phyloP scores from a whole-genome alignment of 2,113 vertebrate species.

The Leptodactylus fuscus region DNA sequence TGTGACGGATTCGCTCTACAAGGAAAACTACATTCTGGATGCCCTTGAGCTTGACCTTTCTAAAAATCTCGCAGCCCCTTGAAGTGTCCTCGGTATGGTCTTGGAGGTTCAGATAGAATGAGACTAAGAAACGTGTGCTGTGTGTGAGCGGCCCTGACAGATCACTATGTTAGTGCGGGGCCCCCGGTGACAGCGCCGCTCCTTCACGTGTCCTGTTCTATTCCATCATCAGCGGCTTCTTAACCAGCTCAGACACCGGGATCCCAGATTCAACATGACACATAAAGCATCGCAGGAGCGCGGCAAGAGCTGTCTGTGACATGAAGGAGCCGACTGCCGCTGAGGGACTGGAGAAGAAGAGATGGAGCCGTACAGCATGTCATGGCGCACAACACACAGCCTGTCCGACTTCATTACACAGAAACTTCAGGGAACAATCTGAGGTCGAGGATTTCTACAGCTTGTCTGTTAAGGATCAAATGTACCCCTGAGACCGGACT shows the following conservation, averaged over 20 bases:
- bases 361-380: background rate
- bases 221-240: conserved; percentile 26
- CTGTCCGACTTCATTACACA: conserved; percentile 21
- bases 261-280: conserved; percentile 52
- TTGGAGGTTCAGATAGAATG: background rate
- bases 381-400: background rate
- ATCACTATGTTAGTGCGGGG: conserved; percentile 18
- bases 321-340: conserved; percentile 11
- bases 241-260: background rate
- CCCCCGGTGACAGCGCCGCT: conserved; percentile 37
- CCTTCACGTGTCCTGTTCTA: conserved; percentile 4
- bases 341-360: background rate
- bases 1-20: too few species aligned
- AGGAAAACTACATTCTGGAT: too few species aligned
- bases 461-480: conserved; percentile 22
- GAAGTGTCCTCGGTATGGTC: background rate
- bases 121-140: background rate
- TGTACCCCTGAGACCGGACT: background rate
- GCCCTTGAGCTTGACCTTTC: too few species aligned
- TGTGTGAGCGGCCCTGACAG: background rate
- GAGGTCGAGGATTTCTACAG: background rate
- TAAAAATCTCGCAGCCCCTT: background rate
- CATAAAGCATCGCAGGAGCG: conserved; percentile 1
- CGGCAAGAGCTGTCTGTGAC: conserved; percentile 3
- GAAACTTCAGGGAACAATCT: background rate